phyloP scores from a whole-genome alignment of 2,797 vertebrate genomes.

The Chelon labrosus region DNA sequence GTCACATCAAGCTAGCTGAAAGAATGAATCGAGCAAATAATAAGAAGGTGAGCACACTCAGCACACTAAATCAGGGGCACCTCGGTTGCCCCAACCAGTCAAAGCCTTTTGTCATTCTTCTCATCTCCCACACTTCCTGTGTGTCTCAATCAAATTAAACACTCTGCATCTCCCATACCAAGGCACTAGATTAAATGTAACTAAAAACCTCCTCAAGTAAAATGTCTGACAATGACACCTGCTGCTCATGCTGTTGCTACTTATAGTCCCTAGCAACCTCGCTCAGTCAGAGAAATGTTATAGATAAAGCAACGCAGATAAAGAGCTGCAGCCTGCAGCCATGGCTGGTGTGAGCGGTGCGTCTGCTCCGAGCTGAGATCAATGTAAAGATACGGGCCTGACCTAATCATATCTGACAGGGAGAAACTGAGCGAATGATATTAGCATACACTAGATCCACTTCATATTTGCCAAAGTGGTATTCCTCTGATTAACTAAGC shows the following conservation, averaged over 20 bases:
- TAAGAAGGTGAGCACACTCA: slow-evolving; percentile 9
- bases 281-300: slow-evolving; percentile 53
- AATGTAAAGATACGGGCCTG: slow-evolving; percentile 62
- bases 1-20: background rate
- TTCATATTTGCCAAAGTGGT: slow-evolving; percentile 72
- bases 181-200: slow-evolving; percentile 11
- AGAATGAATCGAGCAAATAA: background rate
- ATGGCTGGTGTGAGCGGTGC: slow-evolving; percentile 26
- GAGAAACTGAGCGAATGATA: slow-evolving; percentile 66
- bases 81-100: background rate
- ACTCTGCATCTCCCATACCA: background rate
- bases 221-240: slow-evolving; percentile 48
- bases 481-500: slow-evolving; percentile 74
- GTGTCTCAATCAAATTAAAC: background rate
- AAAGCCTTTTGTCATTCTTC: rapidly evolving
- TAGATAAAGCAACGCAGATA: slow-evolving; percentile 48
- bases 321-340: slow-evolving; percentile 37
- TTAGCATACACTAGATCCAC: slow-evolving; percentile 71
- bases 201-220: slow-evolving; percentile 27
- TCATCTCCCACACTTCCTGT: background rate
- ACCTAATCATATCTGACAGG: slow-evolving; percentile 79
- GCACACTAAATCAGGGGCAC: background rate
- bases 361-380: slow-evolving; percentile 64
- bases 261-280: slow-evolving; percentile 47
- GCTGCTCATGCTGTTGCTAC: slow-evolving; percentile 33